Conservation (phyloP, 2,113 vertebrate genomes). For the Stercorarius parasiticus region DNA sequence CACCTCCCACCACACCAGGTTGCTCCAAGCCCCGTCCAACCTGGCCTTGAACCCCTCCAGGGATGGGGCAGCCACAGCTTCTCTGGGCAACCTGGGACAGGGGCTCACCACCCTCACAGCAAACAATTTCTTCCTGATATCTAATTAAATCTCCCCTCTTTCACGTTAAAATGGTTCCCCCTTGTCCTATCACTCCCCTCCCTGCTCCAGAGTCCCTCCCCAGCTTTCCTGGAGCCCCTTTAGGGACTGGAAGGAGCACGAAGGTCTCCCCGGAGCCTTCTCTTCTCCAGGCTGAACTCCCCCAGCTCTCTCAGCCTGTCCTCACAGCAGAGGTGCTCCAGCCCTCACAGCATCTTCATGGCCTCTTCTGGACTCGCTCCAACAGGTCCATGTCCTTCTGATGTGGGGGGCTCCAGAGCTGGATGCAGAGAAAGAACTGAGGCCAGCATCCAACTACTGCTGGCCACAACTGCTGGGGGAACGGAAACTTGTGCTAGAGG, state of each 20-base stretch:
- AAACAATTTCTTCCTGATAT: background rate
- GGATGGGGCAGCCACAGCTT: background rate
- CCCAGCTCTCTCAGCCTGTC: too few relatives aligned
- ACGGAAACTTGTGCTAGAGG: accelerated
- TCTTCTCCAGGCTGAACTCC: too few relatives aligned
- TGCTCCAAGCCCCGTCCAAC: background rate
- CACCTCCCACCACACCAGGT: background rate
- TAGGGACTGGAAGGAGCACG: too few relatives aligned
- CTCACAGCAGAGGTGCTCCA: background rate
- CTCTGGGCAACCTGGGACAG: background rate
- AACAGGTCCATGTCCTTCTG: background rate
- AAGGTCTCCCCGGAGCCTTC: too few relatives aligned
- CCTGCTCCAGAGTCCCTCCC: too few relatives aligned
- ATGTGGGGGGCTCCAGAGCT: background rate
- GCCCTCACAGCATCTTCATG: background rate
- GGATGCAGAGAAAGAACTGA: background rate
- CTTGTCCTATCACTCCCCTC: too few relatives aligned
- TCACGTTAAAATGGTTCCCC: background rate
- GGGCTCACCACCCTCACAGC: background rate
- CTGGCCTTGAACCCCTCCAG: background rate
- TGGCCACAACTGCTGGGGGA: background rate
- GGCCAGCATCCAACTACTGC: background rate
- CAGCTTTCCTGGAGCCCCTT: too few relatives aligned
- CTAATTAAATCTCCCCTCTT: background rate
- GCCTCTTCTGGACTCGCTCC: background rate